Percentiles rank a stretch among this genome's conserved stretches.
These are phyloP conservation scores for Atherinosoma microstoma DNA, from an alignment of 2,797 vertebrate species.

Conservation along the genomic window DNA sequence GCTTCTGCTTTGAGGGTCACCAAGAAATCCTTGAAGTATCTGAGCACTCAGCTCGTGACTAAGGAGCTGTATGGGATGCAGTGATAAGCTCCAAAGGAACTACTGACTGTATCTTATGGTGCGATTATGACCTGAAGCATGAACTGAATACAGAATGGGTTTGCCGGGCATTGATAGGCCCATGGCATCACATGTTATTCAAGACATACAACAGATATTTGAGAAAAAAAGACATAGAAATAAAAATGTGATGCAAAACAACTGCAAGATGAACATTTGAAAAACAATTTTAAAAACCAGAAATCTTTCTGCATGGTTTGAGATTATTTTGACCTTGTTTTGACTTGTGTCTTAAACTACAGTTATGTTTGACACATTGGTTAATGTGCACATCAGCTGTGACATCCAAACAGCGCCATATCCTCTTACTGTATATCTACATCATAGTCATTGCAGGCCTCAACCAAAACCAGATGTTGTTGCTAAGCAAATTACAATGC, in stretches of 20 bases:
- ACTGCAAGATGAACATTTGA: not conserved
- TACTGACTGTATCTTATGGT: not conserved
- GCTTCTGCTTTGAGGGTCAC: not conserved
- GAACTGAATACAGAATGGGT: too few species aligned
- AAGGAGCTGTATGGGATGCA: not conserved
- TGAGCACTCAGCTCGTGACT: not conserved
- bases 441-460: not conserved
- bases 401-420: not conserved
- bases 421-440: not conserved
- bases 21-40: not conserved
- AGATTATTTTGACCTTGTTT: not conserved
- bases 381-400: not conserved
- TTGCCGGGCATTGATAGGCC: too few species aligned
- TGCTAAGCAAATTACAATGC: not conserved
- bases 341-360: not conserved
- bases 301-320: not conserved
- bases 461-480: not conserved
- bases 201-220: too few species aligned
- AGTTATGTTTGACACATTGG: not conserved
- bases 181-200: too few species aligned
- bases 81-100: not conserved
- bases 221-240: not conserved
- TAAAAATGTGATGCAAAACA: not conserved
- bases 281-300: not conserved
- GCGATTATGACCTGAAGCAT: not conserved